A percentile compares a stretch with the other conserved stretches of the same genome.
Conservation (phyloP, 2,888 invertebrate species). For the Caenorhabditis sp. region DNA sequence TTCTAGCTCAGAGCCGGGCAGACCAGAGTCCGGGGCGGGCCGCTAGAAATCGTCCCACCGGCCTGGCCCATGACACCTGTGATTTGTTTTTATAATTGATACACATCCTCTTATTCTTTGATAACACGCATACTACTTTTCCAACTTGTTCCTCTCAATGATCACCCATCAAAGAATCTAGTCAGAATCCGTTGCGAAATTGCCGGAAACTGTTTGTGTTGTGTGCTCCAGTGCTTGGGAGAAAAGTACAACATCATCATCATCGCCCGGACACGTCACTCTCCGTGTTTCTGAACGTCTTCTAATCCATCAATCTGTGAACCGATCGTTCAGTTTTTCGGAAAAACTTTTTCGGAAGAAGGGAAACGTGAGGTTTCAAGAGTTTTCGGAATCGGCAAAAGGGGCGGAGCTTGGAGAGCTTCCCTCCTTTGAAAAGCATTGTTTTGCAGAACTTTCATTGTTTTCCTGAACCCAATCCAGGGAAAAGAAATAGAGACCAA, state of each 20-base stretch:
- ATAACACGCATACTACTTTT: no score
- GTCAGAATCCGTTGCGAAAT: background rate
- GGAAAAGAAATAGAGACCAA: no score
- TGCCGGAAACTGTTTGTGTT: constrained; percentile 27
- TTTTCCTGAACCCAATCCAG: no score
- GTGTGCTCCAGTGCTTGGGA: constrained; percentile 16
- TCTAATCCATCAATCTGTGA: constrained; percentile 27
- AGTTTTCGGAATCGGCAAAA: background rate
- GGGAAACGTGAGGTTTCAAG: constrained; percentile 7
- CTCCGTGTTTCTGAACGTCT: constrained; percentile 21
- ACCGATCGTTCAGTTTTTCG: background rate
- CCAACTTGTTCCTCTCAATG: background rate
- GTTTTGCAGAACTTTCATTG: no score
- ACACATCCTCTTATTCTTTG: no score
- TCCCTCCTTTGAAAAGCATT: no score
- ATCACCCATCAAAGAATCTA: background rate
- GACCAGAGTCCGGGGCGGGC: no score
- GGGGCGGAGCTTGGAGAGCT: background rate
- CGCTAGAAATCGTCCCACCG: no score
- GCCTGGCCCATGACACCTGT: no score
- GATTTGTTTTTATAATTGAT: no score
- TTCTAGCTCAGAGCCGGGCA: no score
- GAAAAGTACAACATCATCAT: constrained; percentile 18
- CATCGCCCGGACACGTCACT: constrained; percentile 4
- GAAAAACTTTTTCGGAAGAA: background rate